Percentiles rank a stretch among this genome's conserved stretches.
Evolutionary conservation across 2,797 vertebrate genomes (phyloP).

Genomic region (Mormyrus hasselquistii): DNA sequence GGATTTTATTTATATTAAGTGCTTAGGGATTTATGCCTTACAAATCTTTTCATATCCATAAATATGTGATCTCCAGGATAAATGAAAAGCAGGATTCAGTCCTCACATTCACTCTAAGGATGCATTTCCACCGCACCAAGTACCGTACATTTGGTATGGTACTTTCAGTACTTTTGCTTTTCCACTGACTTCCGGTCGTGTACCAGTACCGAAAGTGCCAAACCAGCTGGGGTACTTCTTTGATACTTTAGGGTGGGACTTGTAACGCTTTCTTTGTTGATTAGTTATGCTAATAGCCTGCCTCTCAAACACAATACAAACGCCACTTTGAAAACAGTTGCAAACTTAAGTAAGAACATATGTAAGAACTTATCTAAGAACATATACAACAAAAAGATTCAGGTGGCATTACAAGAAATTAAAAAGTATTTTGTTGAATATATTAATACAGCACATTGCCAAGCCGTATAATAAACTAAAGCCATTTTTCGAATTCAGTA

Average conservation of each 20-base stretch:
- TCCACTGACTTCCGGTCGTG: background rate
- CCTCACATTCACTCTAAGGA: background rate
- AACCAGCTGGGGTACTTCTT: background rate
- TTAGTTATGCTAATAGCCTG: background rate
- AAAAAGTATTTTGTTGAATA: background rate
- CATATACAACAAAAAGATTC: background rate
- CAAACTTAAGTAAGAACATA: background rate
- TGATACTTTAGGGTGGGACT: background rate
- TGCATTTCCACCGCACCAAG: background rate
- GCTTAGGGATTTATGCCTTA: background rate
- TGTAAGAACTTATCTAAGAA: background rate
- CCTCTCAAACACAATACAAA: background rate
- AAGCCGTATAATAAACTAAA: background rate
- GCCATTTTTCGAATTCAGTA: background rate
- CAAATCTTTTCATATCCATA: background rate
- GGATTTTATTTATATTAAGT: background rate
- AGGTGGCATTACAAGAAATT: background rate
- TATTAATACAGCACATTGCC: background rate
- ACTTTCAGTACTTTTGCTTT: background rate
- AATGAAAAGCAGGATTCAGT: background rate
- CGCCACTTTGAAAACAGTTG: background rate
- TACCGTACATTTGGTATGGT: background rate
- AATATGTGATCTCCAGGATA: background rate
- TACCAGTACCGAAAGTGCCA: background rate
- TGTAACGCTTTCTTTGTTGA: background rate